Evolutionary conservation across 2,888 invertebrate genomes (phyloP).

Genomic region (Cetonia aurata): DNA sequence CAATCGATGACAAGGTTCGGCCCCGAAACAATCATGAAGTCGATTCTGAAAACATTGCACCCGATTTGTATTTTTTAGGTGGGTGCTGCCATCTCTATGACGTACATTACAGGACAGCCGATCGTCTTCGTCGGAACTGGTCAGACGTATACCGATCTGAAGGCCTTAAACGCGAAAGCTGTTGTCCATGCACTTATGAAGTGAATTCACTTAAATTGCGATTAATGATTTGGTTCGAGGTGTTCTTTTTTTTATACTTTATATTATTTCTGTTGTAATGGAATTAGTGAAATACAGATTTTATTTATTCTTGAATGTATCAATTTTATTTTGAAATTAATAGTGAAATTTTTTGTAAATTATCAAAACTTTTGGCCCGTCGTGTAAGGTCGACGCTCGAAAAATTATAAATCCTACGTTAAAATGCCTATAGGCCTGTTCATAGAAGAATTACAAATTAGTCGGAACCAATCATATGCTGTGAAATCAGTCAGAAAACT

Average conservation of each 20-base stretch:
- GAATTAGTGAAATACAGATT: slow-evolving; percentile 26
- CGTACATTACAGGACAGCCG: slow-evolving; percentile 99
- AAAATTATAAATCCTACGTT: too few relatives aligned
- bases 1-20: slow-evolving; percentile 96
- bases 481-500: too few relatives aligned
- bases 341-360: too few relatives aligned
- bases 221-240: slow-evolving; percentile 9
- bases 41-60: too few relatives aligned
- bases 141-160: slow-evolving; percentile 98
- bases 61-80: slow-evolving; percentile 67
- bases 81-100: slow-evolving; percentile 99
- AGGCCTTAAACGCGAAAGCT: slow-evolving; percentile 95
- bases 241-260: slow-evolving; percentile 20
- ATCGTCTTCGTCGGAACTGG: slow-evolving; percentile 99
- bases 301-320: slow-evolving; percentile 31
- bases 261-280: slow-evolving; percentile 30
- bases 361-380: too few relatives aligned
- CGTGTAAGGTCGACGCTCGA: too few relatives aligned
- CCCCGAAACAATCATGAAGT: too few relatives aligned
- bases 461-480: too few relatives aligned
- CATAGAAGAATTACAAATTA: too few relatives aligned
- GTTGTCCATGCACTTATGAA: slow-evolving; percentile 97
- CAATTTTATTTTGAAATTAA: neutral
- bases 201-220: slow-evolving; percentile 63
- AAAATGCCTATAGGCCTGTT: too few relatives aligned